Base-by-base conservation (phyloP, 2,888 invertebrate species). In the Ochropleura plecta region DNA sequence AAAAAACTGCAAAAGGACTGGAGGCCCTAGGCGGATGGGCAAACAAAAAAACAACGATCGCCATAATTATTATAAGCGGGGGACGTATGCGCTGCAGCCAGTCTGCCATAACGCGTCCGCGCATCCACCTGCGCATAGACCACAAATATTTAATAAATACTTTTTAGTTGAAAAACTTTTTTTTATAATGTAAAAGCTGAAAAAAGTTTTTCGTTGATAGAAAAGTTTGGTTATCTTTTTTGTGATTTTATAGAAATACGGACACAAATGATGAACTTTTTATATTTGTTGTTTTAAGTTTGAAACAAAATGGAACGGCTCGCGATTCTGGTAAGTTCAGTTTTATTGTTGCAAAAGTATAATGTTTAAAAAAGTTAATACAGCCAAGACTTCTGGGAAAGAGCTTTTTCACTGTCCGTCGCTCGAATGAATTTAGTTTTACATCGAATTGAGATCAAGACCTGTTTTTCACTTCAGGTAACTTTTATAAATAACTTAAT, bases 21-120 rank as follows among this genome's bases (percentile, higher is more conserved):
- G 3, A 80, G 73, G 87, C 72, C 83, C 88, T 85, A 87, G 90
- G 92, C 91, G 93, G 92, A 93, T 90, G 92, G 86, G 87, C 94
- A 90, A 88, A 94, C 92, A 95, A 95, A 95, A 95, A 96, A 91
- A 85, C 88, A 87, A 91, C 94, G 92, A 95, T 92, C 91, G 84
- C 93, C 89, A 92, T 95, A 94, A 95, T 96, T 95, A 96, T 95
- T 94, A 93, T 93, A 96, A 95, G 91, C 93, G 87, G 88, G 92
- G 94, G 92, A 93, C 92, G 91, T 91, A 86, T 86, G 90, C 91
- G 88, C 89, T 84, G 85, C 88, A 86, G 91, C 85, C 95, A 96
- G 96, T 96, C 89, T 86, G 88, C 86, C 84, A 88, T 85, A 76
- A 91, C 89, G 92, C 93, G 90, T 81, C 81, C 89, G 92, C 86